phyloP scores from a whole-genome alignment of 2,888 invertebrate genomes.

The Piscicola geometra region DNA sequence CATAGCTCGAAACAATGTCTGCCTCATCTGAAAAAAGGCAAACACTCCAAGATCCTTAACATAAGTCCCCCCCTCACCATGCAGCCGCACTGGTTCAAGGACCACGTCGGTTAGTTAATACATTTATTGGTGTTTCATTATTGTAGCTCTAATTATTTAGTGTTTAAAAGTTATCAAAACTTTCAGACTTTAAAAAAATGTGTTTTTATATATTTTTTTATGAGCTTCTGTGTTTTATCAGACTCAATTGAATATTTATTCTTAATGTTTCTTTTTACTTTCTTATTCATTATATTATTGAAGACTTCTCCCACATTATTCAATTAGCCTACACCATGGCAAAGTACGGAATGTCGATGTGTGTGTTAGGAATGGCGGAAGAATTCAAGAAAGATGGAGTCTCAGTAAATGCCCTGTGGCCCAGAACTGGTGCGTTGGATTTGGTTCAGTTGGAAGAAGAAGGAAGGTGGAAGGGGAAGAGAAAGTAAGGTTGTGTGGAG shows the following conservation, averaged over 20 bases:
- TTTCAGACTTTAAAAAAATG: too few relatives aligned
- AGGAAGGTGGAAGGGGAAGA: background rate
- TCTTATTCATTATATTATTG: too few relatives aligned
- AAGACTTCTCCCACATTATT: too few relatives aligned
- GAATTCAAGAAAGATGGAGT: constrained; percentile 78
- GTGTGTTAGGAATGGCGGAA: constrained; percentile 90
- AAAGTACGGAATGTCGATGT: constrained; percentile 98
- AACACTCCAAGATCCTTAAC: constrained; percentile 88
- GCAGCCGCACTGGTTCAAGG: constrained; percentile 81
- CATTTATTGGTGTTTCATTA: too few relatives aligned
- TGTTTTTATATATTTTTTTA: constrained; percentile 64
- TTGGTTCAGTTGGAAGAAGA: too few relatives aligned
- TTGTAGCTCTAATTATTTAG: too few relatives aligned
- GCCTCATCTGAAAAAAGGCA: constrained; percentile 77
- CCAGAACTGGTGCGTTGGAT: constrained; percentile 70
- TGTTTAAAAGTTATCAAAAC: too few relatives aligned
- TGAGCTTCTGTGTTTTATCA: background rate
- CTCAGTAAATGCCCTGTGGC: constrained; percentile 94
- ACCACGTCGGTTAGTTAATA: constrained; percentile 70
- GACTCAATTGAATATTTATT: background rate
- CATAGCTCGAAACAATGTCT: constrained; percentile 80
- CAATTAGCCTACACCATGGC: constrained; percentile 85
- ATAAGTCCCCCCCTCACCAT: constrained; percentile 88
- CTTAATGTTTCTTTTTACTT: background rate
- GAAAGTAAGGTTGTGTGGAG: too few relatives aligned